Conservation (phyloP, 2,113 vertebrate genomes). For the Oenanthe melanoleuca region DNA sequence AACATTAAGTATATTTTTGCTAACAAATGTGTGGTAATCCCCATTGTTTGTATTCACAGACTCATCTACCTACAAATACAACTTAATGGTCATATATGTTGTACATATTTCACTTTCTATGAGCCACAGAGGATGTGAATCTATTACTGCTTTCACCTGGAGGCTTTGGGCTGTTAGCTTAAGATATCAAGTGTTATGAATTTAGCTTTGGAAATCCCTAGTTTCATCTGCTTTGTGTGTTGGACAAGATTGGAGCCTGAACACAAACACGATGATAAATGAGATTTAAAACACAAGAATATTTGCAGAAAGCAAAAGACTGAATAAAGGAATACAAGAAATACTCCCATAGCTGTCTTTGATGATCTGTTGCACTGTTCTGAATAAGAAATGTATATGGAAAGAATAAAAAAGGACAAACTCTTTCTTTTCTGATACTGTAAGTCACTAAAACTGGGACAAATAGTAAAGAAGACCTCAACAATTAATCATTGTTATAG, state of each 20-base stretch:
- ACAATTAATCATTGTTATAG: background rate
- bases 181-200: background rate
- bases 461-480: background rate
- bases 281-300: constrained; percentile 9
- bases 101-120: background rate
- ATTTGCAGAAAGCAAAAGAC: constrained; percentile 31
- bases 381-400: background rate
- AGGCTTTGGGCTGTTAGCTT: constrained; percentile 6
- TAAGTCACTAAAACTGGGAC: background rate
- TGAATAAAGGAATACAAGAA: background rate
- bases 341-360: constrained; percentile 3
- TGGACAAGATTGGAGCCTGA: background rate
- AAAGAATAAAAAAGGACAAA: background rate
- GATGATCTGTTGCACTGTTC: background rate
- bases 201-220: constrained; percentile 29
- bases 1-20: background rate
- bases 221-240: constrained; percentile 14
- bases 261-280: constrained; percentile 22
- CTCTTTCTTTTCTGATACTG: background rate
- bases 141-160: background rate
- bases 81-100: constrained; percentile 6
- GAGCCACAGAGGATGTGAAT: background rate
- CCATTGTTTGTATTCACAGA: background rate
- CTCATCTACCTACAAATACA: background rate
- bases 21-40: background rate